Percentiles rank a stretch among this genome's conserved stretches.
Conservation (phyloP, 2,113 vertebrate species). For the Odobenus rosmarus region DNA sequence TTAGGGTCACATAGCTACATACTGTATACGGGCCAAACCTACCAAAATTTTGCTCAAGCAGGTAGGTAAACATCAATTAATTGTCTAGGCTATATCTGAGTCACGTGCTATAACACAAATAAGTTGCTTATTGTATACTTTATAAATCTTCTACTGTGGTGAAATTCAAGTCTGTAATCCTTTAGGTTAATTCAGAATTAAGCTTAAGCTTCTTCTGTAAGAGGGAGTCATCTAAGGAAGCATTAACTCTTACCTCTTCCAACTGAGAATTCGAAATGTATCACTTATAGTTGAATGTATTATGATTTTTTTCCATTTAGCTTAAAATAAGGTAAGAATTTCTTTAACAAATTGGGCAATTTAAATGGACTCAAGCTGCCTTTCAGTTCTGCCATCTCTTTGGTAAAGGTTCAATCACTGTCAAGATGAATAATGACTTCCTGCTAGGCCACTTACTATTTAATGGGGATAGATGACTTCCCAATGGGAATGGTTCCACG, state of each 20-base stretch:
- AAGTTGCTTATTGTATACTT: not conserved
- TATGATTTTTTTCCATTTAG: slow-evolving; percentile 20
- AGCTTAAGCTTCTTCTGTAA: not conserved
- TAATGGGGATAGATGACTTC: slow-evolving; percentile 17
- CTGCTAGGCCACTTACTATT: not conserved
- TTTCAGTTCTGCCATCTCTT: not conserved
- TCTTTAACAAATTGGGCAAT: not conserved
- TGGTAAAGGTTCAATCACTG: not conserved
- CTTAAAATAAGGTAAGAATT: not conserved
- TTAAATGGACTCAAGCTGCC: not conserved
- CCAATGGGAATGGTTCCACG: not conserved
- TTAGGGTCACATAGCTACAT: not conserved
- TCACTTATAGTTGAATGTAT: not conserved
- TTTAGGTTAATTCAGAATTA: not conserved
- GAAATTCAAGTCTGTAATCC: slow-evolving; percentile 4
- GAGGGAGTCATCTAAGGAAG: not conserved
- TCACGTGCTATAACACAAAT: not conserved
- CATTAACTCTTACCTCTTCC: not conserved
- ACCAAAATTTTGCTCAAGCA: not conserved
- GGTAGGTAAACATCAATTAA: not conserved
- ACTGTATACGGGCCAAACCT: not conserved
- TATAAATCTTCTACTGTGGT: not conserved
- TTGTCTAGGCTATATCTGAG: not conserved
- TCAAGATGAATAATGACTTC: slow-evolving; percentile 28
- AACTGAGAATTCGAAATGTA: not conserved